These are phyloP conservation scores for Danaus chrysippus DNA, from an alignment of 2,888 invertebrate species.

Conservation along the genomic window DNA sequence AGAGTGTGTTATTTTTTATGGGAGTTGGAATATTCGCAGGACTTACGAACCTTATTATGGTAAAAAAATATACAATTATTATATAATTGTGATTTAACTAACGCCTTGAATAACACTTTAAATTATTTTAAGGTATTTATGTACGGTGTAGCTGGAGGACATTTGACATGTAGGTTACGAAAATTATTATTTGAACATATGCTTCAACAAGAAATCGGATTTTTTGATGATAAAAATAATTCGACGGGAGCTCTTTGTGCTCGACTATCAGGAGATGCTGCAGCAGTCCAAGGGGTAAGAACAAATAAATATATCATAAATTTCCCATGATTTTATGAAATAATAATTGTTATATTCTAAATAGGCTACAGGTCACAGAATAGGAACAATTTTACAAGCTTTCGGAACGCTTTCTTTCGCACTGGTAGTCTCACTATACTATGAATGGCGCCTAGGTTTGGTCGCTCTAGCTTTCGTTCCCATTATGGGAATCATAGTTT, in stretches of 20 bases:
- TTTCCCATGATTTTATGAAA: neutral
- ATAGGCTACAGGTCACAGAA: constrained; percentile 88
- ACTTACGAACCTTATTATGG: constrained; percentile 82
- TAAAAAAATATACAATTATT: constrained; percentile 42
- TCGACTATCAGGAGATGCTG: constrained; percentile 86
- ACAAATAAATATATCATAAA: neutral
- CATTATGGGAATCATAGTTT: constrained; percentile 82
- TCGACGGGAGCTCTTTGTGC: constrained; percentile 87
- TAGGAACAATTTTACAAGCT: constrained; percentile 87
- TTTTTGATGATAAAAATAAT: constrained; percentile 86
- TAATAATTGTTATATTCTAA: constrained; percentile 34
- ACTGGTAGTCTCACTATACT: constrained; percentile 82
- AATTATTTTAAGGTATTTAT: constrained; percentile 58
- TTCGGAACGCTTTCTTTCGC: constrained; percentile 83
- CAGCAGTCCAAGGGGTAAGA: constrained; percentile 87
- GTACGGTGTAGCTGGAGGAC: constrained; percentile 89
- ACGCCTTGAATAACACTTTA: no score
- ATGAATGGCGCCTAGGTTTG: constrained; percentile 86
- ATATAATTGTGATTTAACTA: neutral
- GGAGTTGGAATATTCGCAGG: constrained; percentile 83
- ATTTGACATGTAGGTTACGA: constrained; percentile 86
- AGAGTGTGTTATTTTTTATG: constrained; percentile 82
- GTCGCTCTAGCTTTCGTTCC: constrained; percentile 86
- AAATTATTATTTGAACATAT: constrained; percentile 82
- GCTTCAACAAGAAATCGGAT: constrained; percentile 85